Conservation (phyloP, 2,797 vertebrate species). For the Petrocephalus schoutedeni region DNA sequence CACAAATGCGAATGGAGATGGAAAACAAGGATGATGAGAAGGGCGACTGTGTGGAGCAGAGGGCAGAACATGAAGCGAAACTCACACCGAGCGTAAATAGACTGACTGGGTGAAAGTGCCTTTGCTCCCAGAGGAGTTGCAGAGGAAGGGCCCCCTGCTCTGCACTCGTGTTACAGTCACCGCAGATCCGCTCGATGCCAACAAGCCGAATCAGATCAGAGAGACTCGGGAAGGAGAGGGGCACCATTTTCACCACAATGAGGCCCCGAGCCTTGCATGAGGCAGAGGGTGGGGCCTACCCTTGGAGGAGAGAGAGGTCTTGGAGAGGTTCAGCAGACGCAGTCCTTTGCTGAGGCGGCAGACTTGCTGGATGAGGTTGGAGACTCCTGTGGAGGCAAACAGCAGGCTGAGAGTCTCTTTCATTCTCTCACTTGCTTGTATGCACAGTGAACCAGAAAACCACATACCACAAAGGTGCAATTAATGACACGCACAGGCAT, state of each 20-base stretch:
- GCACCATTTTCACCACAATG: background rate
- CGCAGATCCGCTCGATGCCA: background rate
- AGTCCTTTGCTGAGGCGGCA: constrained; percentile 83
- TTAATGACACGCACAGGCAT: background rate
- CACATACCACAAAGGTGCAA: background rate
- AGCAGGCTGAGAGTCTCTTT: constrained; percentile 58
- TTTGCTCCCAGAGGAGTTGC: background rate
- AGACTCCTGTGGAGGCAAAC: constrained; percentile 75
- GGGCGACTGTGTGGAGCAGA: background rate
- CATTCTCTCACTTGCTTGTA: background rate
- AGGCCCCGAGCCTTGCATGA: background rate
- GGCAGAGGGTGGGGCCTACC: constrained; percentile 76
- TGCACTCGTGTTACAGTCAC: background rate
- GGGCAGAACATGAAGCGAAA: background rate
- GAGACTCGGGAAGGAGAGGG: background rate
- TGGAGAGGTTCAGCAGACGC: constrained; percentile 80
- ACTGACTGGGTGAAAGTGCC: background rate
- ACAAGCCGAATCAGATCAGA: background rate
- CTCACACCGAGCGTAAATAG: background rate
- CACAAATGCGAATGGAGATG: background rate
- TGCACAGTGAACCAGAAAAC: background rate
- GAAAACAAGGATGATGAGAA: background rate
- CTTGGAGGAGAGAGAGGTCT: constrained; percentile 79
- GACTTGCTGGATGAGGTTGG: constrained; percentile 82
- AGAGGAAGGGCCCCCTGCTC: background rate